phyloP scores from a whole-genome alignment of 2,888 invertebrate species.

The Tuta absoluta region DNA sequence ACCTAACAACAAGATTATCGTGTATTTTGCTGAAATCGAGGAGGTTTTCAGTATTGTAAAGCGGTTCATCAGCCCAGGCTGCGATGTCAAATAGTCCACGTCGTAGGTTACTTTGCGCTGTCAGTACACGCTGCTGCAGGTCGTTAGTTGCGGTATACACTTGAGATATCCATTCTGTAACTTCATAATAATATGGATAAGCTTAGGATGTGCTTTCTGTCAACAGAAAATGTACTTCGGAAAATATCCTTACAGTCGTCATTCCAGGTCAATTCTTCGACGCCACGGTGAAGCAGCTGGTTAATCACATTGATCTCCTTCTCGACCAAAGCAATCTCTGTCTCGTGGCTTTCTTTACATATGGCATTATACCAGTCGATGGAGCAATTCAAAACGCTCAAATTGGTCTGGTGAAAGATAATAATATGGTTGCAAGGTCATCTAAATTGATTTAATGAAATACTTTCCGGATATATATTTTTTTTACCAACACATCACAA shows the following conservation, averaged over 20 bases:
- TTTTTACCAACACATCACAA: no score
- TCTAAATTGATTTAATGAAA: no score
- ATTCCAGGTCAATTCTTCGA: conserved; percentile 89
- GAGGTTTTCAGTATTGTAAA: conserved; percentile 79
- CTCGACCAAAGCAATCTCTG: conserved; percentile 89
- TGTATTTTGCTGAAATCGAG: not conserved
- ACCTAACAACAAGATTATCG: not conserved
- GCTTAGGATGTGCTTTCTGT: not conserved
- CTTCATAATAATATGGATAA: conserved; percentile 48
- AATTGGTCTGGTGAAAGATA: conserved; percentile 30
- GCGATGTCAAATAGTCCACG: conserved; percentile 81
- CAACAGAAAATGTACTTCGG: no score
- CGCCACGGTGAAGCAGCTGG: conserved; percentile 84
- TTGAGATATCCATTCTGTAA: conserved; percentile 85
- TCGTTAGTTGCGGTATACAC: conserved; percentile 86
- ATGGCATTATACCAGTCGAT: conserved; percentile 92
- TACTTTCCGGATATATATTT: no score
- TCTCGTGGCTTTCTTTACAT: conserved; percentile 84
- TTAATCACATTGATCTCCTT: conserved; percentile 89
- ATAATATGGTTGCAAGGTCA: not conserved
- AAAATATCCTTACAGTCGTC: conserved; percentile 83
- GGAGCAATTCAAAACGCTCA: conserved; percentile 82
- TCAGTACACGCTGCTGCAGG: conserved; percentile 85
- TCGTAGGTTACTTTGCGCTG: conserved; percentile 78
- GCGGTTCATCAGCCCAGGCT: conserved; percentile 87